Conservation (phyloP, 1,140 invertebrate genomes). For the Potamilus streckersoni region DNA sequence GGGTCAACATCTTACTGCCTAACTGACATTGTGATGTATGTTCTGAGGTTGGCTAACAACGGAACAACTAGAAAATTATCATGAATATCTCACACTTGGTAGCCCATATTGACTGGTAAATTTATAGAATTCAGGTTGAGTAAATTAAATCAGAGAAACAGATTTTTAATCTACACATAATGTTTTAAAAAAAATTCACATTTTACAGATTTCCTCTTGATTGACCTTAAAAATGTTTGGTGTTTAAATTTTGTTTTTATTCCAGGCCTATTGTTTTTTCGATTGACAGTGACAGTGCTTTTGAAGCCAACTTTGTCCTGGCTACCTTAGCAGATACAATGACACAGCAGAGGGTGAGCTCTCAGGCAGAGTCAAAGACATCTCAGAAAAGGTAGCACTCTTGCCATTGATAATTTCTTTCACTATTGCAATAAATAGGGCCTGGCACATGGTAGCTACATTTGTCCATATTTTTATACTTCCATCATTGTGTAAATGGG, state of each 20-base stretch:
- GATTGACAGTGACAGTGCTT: slow-evolving; percentile 75
- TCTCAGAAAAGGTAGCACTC: neutral
- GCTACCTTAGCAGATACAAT: slow-evolving; percentile 75
- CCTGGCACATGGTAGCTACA: neutral
- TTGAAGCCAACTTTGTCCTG: slow-evolving; percentile 83
- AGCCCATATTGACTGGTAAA: too few species aligned
- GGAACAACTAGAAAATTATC: too few species aligned
- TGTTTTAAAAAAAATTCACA: too few species aligned
- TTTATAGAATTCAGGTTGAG: neutral
- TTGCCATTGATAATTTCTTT: too few species aligned
- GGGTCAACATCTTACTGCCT: too few species aligned
- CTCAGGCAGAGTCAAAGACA: slow-evolving; percentile 4
- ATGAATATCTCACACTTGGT: too few species aligned
- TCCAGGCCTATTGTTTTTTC: slow-evolving; percentile 72
- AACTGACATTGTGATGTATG: too few species aligned
- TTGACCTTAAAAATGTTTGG: neutral
- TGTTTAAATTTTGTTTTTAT: slow-evolving; percentile 22
- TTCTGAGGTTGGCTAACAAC: too few species aligned
- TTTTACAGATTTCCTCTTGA: neutral
- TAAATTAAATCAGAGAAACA: neutral
- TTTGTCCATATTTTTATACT: neutral
- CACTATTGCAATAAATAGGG: too few species aligned
- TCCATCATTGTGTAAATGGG: neutral
- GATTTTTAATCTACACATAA: neutral
- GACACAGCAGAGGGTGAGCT: slow-evolving; percentile 11